Evolutionary conservation across 2,888 invertebrate genomes (phyloP), one percentile per base, ranked within the genome.

Genomic region (Tholera decimalis): DNA sequence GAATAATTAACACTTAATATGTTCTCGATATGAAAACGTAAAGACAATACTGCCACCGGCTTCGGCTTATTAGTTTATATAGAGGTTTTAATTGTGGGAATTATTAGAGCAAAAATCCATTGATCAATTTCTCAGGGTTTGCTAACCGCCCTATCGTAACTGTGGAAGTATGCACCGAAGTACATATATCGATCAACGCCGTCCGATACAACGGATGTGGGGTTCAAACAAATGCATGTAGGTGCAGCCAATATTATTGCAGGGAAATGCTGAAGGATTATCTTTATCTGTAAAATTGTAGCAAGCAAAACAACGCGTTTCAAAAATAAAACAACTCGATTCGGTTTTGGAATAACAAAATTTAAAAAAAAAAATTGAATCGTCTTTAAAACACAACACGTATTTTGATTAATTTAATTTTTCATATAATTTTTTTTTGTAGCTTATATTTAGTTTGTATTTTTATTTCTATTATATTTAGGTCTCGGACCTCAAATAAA

Each of bases 71-170:
- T 92, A 92, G 89, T 89, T 91, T 94, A 92, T 95, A 95, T 94
- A 95, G 86, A 86, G 83, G 85, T 85, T 83, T 85, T 93, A 93
- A 94, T 93, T 93, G 95, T 95, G 95, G 93, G 95, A 95, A 95
- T 91, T 92, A 92, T 89, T 92, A 84, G 93, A 92, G 94, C 93
- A 94, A 95, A 95, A 94, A 93, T 89, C 85, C 84, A 91, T 92
- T 92, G 92, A 93, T 91, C 90, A 90, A 93, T 93, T 93, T 93
- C 93, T 89, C 90, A 94, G 88, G 83, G 89, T 92, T 93, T 93
- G 89, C 88, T 80, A 92, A 92, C 83, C 73, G 84, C 83, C 87
- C 85, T 91, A 91, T 85, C 89, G 93, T 92, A 93, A 93, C 82
- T 75, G 78, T 85, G 83, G 79, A 79, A 81, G 76, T 73, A 77